Percentiles rank a stretch among this genome's conserved stretches.
Evolutionary conservation across 1,140 invertebrate species (phyloP).

Genomic region (Bombyx mandarina): DNA sequence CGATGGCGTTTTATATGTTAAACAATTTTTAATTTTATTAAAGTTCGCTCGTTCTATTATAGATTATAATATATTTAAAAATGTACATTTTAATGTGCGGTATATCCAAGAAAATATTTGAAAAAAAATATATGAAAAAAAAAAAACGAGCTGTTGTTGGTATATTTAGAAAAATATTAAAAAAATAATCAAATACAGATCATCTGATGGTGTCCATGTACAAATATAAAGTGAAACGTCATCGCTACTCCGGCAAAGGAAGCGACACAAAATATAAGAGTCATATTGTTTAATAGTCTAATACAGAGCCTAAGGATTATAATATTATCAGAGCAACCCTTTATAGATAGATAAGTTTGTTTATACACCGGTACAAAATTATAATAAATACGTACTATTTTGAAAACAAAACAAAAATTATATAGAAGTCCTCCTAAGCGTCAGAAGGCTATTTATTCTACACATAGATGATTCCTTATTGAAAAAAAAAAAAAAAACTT

Average conservation of each 20-base stretch:
- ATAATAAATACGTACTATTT: constrained; percentile 47
- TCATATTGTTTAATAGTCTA: constrained; percentile 67
- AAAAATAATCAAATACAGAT: constrained; percentile 59
- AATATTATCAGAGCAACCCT: no score
- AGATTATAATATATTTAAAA: constrained; percentile 64
- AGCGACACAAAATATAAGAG: constrained; percentile 51
- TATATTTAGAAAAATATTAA: constrained; percentile 70
- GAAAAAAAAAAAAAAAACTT: constrained; percentile 6
- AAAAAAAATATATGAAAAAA: constrained; percentile 34
- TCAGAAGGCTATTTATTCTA: constrained; percentile 46
- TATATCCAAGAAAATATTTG: constrained; percentile 55
- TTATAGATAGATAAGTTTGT: not conserved
- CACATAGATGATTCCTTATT: constrained; percentile 47
- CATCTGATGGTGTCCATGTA: constrained; percentile 70
- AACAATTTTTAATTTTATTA: constrained; percentile 68
- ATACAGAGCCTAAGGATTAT: constrained; percentile 38
- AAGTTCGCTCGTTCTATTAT: constrained; percentile 70
- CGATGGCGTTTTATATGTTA: constrained; percentile 64
- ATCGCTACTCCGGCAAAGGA: constrained; percentile 37
- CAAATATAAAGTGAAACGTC: constrained; percentile 61
- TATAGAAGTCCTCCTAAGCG: constrained; percentile 45
- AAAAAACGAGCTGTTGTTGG: constrained; percentile 66
- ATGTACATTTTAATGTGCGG: constrained; percentile 63
- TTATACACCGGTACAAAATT: constrained; percentile 53
- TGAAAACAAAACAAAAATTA: constrained; percentile 39